phyloP scores from a whole-genome alignment of 2,797 vertebrate genomes.

The Manis javanica region DNA sequence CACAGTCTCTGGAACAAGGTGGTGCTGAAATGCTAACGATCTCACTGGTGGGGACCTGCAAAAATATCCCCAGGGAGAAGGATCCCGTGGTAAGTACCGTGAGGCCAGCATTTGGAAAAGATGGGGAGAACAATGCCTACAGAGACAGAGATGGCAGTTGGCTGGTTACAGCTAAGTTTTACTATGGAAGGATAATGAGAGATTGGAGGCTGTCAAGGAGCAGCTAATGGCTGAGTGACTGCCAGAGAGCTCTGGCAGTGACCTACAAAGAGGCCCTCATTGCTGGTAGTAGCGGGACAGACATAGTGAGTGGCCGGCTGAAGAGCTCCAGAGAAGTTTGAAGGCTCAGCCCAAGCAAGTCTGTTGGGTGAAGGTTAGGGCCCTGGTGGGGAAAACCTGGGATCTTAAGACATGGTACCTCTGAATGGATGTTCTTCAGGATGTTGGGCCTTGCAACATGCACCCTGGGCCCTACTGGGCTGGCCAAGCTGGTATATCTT shows the following conservation, averaged over 20 bases:
- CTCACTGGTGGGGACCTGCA: neutral
- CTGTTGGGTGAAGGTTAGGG: neutral
- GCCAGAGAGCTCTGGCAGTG: neutral
- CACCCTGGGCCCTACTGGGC: neutral
- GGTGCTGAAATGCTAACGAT: neutral
- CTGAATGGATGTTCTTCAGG: neutral
- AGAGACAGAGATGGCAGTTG: neutral
- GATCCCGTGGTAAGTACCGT: neutral
- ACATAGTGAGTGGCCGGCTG: neutral
- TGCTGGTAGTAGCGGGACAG: neutral
- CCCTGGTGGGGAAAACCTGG: neutral
- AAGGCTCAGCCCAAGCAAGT: neutral
- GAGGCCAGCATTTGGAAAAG: neutral
- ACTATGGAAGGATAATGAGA: neutral
- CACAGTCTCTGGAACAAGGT: neutral
- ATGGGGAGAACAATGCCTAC: neutral
- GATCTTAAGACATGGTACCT: neutral
- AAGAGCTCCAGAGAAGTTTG: neutral
- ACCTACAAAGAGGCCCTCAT: neutral
- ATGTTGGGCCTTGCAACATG: neutral
- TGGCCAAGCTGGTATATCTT: neutral
- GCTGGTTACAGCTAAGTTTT: neutral
- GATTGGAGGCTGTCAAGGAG: neutral
- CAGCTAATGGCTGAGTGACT: neutral
- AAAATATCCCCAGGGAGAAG: neutral